Evolutionary conservation across 2,797 vertebrate genomes (phyloP), one percentile per base, ranked within the genome.

Genomic region (Lophius americanus): DNA sequence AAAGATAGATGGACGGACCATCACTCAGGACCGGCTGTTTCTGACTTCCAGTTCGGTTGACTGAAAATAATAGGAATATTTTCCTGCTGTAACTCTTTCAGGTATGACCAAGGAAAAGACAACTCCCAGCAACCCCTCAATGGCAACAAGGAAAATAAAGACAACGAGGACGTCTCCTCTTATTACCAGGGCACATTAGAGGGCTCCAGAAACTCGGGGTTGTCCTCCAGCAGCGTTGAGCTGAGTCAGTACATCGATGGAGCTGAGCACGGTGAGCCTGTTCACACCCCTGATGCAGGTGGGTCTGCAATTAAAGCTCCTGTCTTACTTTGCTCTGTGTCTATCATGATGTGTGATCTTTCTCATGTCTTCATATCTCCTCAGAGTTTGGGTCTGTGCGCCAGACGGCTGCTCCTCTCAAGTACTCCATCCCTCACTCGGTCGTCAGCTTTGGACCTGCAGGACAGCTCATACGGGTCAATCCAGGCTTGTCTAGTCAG

Each of bases 221-320:
- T 96, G 68, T 97, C 95, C 23, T 96, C 95, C 76, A 97, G 96
- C 43, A 89, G 93, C 88, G 94, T 90, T 0, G 96, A 97, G 73
- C 94, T 97, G 64, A 96, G 96, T 79, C 96, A 95, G 90, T 98
- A 97, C 87, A 95, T 97, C 46, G 94, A 95, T 0, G 78, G 76
- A 43, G 70, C 81, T 0, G 92, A 95, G 14, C 52, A 44, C 3
- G 69, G n/a, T 0, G 81, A 91, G n/a, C 37, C 84, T 0, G 78
- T 77, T 43, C 37, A 37, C 67, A 49, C 44, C 6, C 33, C 74
- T 41, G 67, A 68, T 7, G 23, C 80, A 82, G 87, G 90, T 88
- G 52, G 76, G 86, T 7, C 4, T 2, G 2, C 33, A 36, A 8
- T 9, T 3, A 1, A 23, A 54, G 8, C 5, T 33, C 11, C 46